These are phyloP conservation scores for Lanius ludovicianus DNA, from an alignment of 2,113 vertebrate species.

Conservation along the genomic window DNA sequence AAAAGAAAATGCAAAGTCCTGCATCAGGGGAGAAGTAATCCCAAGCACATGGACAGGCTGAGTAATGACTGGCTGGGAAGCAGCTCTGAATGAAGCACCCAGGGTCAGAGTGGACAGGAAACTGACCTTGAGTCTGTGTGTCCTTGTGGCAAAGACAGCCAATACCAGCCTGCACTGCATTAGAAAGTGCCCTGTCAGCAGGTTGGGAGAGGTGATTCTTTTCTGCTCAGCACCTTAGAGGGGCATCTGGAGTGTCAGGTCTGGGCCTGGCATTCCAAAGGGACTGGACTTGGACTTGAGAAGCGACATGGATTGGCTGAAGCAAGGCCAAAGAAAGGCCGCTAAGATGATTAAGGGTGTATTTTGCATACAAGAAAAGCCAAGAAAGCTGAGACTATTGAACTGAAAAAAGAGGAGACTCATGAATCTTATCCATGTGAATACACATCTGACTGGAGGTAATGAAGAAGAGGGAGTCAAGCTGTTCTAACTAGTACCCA, in stretches of 20 bases:
- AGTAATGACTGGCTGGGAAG: not conserved
- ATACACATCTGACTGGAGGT: not conserved
- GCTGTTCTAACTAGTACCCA: not conserved
- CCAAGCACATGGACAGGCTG: not conserved
- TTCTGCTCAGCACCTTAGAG: not conserved
- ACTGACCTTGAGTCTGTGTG: not conserved
- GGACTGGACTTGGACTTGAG: not conserved
- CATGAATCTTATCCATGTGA: not conserved
- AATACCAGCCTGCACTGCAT: not conserved
- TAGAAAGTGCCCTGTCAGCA: not conserved
- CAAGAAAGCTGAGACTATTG: not conserved
- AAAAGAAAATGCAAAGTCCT: not conserved
- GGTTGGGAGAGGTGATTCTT: not conserved
- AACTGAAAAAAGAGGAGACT: not conserved
- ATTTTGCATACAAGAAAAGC: not conserved
- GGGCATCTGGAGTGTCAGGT: not conserved
- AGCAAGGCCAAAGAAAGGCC: not conserved
- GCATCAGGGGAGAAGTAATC: not conserved
- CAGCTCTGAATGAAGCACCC: not conserved
- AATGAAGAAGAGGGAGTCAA: not conserved
- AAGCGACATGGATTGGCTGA: not conserved
- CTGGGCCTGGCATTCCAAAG: not conserved
- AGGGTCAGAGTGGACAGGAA: not conserved
- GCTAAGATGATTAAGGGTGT: not conserved
- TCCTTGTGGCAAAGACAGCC: not conserved